These are phyloP conservation scores for Plecotus auritus DNA, from an alignment of 2,113 vertebrate genomes.

Conservation along the genomic window DNA sequence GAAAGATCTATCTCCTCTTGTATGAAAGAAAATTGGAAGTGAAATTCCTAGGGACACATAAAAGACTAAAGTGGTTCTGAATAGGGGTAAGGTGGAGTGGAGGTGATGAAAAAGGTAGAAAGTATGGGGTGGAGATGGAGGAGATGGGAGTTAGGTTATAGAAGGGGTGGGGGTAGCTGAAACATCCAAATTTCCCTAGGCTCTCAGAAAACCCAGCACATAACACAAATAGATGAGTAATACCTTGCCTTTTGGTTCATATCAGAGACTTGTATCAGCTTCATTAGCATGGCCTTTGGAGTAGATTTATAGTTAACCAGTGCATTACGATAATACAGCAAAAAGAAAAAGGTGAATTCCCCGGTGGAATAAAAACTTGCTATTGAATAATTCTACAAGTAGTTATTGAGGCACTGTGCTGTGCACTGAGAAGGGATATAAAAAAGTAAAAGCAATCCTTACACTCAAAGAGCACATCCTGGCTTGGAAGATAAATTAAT, in stretches of 20 bases:
- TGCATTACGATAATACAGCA: not conserved
- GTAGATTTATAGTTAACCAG: not conserved
- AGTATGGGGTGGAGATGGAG: not conserved
- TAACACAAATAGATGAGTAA: not conserved
- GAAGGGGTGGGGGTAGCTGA: not conserved
- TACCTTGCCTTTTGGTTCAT: not conserved
- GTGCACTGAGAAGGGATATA: not conserved
- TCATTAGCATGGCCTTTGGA: not conserved
- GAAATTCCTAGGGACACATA: not conserved
- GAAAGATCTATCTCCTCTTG: not conserved
- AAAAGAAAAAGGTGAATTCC: not conserved
- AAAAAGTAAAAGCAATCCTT: not conserved
- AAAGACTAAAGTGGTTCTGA: not conserved
- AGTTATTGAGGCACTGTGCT: not conserved
- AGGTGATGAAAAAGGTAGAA: not conserved
- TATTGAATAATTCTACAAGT: not conserved
- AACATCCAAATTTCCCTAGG: not conserved
- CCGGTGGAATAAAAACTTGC: not conserved
- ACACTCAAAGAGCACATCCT: not conserved
- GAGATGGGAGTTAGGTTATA: not conserved
- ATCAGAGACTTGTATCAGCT: slow-evolving; percentile 15
- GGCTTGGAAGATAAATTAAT: not conserved
- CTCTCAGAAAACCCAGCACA: not conserved
- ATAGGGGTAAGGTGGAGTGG: not conserved
- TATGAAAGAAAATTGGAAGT: slow-evolving; percentile 12